These are phyloP conservation scores for Hedya salicella DNA, from an alignment of 2,888 invertebrate genomes.

Conservation along the genomic window DNA sequence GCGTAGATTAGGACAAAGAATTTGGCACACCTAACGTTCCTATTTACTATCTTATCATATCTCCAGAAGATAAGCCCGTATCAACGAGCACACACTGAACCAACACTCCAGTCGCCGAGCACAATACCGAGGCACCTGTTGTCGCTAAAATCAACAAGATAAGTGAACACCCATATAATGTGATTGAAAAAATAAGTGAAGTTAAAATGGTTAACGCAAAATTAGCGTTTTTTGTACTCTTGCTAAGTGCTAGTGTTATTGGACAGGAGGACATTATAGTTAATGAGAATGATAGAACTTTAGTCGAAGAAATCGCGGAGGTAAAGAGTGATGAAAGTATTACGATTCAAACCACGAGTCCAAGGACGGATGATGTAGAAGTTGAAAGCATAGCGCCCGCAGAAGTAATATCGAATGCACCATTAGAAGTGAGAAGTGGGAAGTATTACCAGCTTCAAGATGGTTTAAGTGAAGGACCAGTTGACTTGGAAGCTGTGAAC, in stretches of 20 bases:
- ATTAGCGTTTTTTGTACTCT: slow-evolving; percentile 64
- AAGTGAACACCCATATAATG: slow-evolving; percentile 64
- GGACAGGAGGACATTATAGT: slow-evolving; percentile 66
- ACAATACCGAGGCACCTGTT: slow-evolving; percentile 74
- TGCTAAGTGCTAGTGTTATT: slow-evolving; percentile 73
- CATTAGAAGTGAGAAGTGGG: slow-evolving; percentile 69
- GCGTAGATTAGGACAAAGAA: slow-evolving; percentile 79
- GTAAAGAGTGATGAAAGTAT: slow-evolving; percentile 38
- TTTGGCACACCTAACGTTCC: slow-evolving; percentile 83
- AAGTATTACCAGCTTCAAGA: slow-evolving; percentile 72
- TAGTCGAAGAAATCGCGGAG: slow-evolving; percentile 47
- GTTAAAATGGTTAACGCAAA: slow-evolving; percentile 72
- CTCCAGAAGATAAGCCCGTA: slow-evolving; percentile 74
- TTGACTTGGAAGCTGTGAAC: slow-evolving; percentile 63
- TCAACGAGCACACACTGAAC: slow-evolving; percentile 74
- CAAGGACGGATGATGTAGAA: slow-evolving; percentile 46
- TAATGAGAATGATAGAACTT: slow-evolving; percentile 60
- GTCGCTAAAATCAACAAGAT: slow-evolving; percentile 62
- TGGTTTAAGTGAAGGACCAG: slow-evolving; percentile 61
- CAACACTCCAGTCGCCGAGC: slow-evolving; percentile 67
- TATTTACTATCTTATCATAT: slow-evolving; percentile 83
- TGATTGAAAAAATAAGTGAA: slow-evolving; percentile 63
- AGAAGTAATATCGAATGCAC: slow-evolving; percentile 59
- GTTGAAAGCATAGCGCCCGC: slow-evolving; percentile 50
- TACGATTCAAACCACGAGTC: slow-evolving; percentile 38